Base-by-base conservation (phyloP, 1,140 invertebrate species). In the Bactericera cockerelli region DNA sequence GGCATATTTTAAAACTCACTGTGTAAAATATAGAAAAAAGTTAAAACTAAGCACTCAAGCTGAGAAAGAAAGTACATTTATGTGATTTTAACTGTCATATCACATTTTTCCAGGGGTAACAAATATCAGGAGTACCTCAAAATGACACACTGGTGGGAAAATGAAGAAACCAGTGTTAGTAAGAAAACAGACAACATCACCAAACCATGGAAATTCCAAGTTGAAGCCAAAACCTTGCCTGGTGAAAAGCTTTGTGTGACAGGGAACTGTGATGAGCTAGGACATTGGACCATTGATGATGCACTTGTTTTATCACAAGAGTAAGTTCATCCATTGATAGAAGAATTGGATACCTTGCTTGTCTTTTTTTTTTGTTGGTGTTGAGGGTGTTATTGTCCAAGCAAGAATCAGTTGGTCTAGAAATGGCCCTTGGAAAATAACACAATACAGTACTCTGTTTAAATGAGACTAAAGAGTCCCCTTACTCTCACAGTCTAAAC, bases 161-260 rank as follows among this genome's bases (percentile, higher is more conserved):
- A 16, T 49, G 42, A 49, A 4, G 3, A 6, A 16, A 4, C 22
- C 19, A 49, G 4, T 22, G 4, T 4, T 13, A 31, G 4, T 4
- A 13, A 31, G 4, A 31, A 31, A 4, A 31, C 28, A 4, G 13
- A 31, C 13, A 22, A 49, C 19, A 22, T 4, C 16, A 22, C 24
- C 14, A 28, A 55, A 2, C 66, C 68, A 31, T 69, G 68, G 66
- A 61, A 55, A n/a, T 76, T 76, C 62, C 66, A 65, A 25, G 74
- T 77, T 0, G 63, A 63, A 42, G 73, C 70, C n/a, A 67, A 69
- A 16, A 70, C 70, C 3, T 58, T 63, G 25, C 66, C 64, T 11
- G 72, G 71, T n/a, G 72, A 74, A 63, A 59, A 58, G 25, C 66
- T 75, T 11, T 77, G 75, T 67, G 69, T 79, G n/a, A 71, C 75